Percentiles rank a stretch among this genome's conserved stretches.
Conservation (phyloP, 2,888 invertebrate genomes). For the Resseliella maxima region DNA sequence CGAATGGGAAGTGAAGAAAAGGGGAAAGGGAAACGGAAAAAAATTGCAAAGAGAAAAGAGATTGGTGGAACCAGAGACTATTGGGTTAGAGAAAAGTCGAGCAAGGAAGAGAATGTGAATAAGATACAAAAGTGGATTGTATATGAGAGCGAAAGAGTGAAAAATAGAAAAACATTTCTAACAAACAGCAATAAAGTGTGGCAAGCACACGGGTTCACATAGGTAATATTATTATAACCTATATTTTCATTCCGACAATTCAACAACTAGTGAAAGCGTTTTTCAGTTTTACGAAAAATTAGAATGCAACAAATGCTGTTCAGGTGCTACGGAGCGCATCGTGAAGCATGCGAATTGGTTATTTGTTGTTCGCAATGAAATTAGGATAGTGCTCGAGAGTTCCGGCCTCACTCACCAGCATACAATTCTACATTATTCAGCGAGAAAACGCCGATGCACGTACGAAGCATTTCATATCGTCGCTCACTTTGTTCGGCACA, state of each 20-base stretch:
- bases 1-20: neutral
- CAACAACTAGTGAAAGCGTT: slow-evolving; percentile 12
- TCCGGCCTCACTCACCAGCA: neutral
- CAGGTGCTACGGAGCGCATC: neutral
- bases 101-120: too few species aligned
- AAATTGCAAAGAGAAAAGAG: too few species aligned
- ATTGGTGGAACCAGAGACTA: too few species aligned
- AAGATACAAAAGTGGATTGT: too few species aligned
- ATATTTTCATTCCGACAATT: slow-evolving; percentile 28
- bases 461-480: slow-evolving; percentile 10
- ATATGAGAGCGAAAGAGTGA: too few species aligned
- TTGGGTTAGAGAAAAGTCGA: too few species aligned
- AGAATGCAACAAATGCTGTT: slow-evolving; percentile 19
- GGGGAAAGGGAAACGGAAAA: neutral
- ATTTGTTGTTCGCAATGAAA: neutral
- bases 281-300: neutral
- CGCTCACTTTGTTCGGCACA: neutral
- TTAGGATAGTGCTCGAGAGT: neutral
- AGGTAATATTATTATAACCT: slow-evolving; percentile 33
- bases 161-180: too few species aligned
- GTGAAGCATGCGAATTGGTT: slow-evolving; percentile 8
- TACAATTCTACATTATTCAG: neutral
- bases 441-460: neutral
- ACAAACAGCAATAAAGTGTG: slow-evolving; percentile 49
- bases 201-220: slow-evolving; percentile 24